Conservation (phyloP, 2,888 invertebrate genomes). For the Apeira syringaria region DNA sequence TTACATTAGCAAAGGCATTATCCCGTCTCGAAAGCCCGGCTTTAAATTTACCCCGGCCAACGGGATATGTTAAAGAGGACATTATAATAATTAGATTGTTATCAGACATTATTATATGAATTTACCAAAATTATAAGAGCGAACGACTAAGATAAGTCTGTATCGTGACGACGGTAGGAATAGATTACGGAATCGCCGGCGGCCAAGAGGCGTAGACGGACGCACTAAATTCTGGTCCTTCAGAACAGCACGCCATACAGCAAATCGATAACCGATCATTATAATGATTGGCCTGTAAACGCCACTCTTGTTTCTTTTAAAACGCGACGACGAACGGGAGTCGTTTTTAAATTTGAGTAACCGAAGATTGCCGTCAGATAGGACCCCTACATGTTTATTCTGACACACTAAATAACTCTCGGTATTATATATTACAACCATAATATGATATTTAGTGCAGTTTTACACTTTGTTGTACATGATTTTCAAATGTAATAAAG, state of each 20-base stretch:
- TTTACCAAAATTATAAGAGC: constrained; percentile 78
- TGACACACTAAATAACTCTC: constrained; percentile 9
- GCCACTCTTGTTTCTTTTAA: constrained; percentile 66
- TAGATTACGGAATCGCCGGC: constrained; percentile 72
- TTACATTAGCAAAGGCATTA: constrained; percentile 74
- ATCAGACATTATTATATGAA: constrained; percentile 82
- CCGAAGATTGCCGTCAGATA: constrained; percentile 23
- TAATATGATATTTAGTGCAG: background rate
- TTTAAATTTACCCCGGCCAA: constrained; percentile 68
- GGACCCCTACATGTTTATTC: constrained; percentile 14
- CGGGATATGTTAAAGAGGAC: constrained; percentile 81
- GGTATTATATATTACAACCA: background rate
- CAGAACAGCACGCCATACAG: constrained; percentile 72
- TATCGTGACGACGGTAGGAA: constrained; percentile 78
- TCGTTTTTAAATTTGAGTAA: constrained; percentile 58
- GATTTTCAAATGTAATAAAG: no score
- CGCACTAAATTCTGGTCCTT: constrained; percentile 75
- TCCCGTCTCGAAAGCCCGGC: constrained; percentile 61
- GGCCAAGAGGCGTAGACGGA: constrained; percentile 64
- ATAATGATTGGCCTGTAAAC: constrained; percentile 79
- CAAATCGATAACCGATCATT: constrained; percentile 81
- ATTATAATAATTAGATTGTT: constrained; percentile 83
- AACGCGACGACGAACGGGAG: constrained; percentile 71
- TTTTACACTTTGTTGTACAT: constrained; percentile 16
- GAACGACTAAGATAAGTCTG: constrained; percentile 73